A percentile compares a stretch with the other conserved stretches of the same genome.
These are phyloP conservation scores for Polyodon spathula DNA, from an alignment of 2,113 vertebrate species.

Conservation along the genomic window DNA sequence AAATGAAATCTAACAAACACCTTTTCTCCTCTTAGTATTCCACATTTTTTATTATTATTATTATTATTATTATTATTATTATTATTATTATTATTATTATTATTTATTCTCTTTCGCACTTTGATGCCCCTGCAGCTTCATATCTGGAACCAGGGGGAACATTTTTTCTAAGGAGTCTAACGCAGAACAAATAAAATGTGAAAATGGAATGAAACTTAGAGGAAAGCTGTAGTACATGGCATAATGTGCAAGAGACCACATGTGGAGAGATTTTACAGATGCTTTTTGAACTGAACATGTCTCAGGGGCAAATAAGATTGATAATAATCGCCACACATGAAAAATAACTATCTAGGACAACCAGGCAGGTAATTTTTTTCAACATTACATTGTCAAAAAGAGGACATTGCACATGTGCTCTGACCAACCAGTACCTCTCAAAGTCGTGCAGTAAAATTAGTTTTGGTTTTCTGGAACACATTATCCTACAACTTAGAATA, in stretches of 20 bases:
- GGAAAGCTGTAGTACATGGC: not conserved
- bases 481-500: no score
- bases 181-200: not conserved
- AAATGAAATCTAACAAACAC: no score
- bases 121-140: not conserved
- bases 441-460: not conserved
- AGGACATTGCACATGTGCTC: not conserved
- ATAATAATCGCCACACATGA: constrained; percentile 21
- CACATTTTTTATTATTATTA: no score
- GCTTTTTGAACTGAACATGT: constrained; percentile 20
- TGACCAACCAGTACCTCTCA: not conserved
- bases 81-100: no score
- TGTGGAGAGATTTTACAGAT: constrained; percentile 7
- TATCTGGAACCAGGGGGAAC: not conserved
- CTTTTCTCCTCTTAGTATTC: no score
- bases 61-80: no score
- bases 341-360: constrained; percentile 23
- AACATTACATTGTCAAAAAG: constrained; percentile 21
- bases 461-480: no score
- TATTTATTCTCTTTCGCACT: not conserved
- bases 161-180: not conserved
- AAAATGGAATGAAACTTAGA: not conserved
- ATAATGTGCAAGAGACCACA: constrained; percentile 12
- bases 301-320: constrained; percentile 24
- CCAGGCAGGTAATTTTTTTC: constrained; percentile 15